Evolutionary conservation across 2,113 vertebrate genomes (phyloP).

Genomic region (Chunga burmeisteri): DNA sequence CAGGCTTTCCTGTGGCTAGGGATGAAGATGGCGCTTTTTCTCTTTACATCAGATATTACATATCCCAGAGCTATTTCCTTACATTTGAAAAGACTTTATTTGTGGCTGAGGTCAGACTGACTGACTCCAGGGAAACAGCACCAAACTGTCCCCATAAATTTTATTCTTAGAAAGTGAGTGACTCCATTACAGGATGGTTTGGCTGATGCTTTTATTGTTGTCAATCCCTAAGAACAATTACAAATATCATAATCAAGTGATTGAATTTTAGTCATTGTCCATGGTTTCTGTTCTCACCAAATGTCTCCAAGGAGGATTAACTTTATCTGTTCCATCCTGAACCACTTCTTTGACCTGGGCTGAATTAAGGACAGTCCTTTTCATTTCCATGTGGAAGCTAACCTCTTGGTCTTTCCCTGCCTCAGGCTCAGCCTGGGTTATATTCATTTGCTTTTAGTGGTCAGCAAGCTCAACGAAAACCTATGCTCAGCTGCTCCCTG

Average conservation of each 20-base stretch:
- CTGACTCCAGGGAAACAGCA: constrained; percentile 27
- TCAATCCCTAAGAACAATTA: background rate
- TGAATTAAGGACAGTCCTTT: constrained; percentile 2
- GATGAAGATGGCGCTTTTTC: background rate
- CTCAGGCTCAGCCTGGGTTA: background rate
- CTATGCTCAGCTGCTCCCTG: constrained; percentile 12
- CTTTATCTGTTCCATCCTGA: background rate
- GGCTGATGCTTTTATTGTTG: background rate
- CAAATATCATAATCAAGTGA: background rate
- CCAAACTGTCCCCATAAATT: background rate
- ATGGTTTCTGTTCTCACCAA: background rate
- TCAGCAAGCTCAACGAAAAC: constrained; percentile 10
- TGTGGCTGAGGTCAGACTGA: constrained; percentile 42
- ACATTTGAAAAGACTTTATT: constrained; percentile 9
- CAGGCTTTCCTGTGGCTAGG: constrained; percentile 19
- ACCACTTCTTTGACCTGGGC: background rate
- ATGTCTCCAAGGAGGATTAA: background rate
- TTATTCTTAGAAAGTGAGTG: background rate
- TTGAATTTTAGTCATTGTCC: background rate
- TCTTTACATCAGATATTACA: background rate
- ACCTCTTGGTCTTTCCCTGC: background rate
- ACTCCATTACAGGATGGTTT: background rate
- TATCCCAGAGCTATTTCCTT: constrained; percentile 18
- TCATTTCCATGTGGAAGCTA: background rate
- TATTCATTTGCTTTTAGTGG: constrained; percentile 35